These are phyloP conservation scores for Phania funesta DNA, from an alignment of 2,888 invertebrate genomes.

Conservation along the genomic window DNA sequence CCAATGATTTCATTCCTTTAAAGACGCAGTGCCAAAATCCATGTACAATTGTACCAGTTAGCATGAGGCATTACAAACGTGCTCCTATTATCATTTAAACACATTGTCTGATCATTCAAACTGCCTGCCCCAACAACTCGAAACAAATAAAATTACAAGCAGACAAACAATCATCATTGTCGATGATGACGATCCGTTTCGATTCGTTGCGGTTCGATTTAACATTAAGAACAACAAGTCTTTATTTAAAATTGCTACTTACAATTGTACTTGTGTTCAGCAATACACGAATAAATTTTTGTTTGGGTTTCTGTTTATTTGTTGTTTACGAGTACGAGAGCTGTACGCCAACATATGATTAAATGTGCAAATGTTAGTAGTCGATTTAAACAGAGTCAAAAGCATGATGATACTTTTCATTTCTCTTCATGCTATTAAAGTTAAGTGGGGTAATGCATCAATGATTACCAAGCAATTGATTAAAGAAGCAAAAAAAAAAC, in stretches of 20 bases:
- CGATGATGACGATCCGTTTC: conserved; percentile 24
- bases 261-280: conserved; percentile 23
- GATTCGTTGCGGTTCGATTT: conserved; percentile 30
- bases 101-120: conserved; percentile 36
- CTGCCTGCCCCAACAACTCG: conserved; percentile 17
- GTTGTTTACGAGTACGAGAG: background rate
- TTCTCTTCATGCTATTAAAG: conserved; percentile 10
- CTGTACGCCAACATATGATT: conserved; percentile 57
- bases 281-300: conserved; percentile 20
- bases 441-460: conserved; percentile 53
- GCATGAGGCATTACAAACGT: background rate
- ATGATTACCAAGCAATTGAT: conserved; percentile 56
- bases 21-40: background rate
- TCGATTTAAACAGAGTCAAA: conserved; percentile 12
- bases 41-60: background rate
- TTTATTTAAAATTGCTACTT: conserved; percentile 57
- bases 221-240: conserved; percentile 34
- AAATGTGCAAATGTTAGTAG: conserved; percentile 41
- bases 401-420: conserved; percentile 6
- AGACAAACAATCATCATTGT: conserved; percentile 18
- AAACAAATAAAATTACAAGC: conserved; percentile 12
- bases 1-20: conserved; percentile 18
- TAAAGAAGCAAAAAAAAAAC: background rate
- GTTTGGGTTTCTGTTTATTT: background rate
- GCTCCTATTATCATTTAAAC: conserved; percentile 44